A percentile compares a stretch with the other conserved stretches of the same genome.
Conservation (phyloP, 2,113 vertebrate genomes). For the Syrrhaptes paradoxus region DNA sequence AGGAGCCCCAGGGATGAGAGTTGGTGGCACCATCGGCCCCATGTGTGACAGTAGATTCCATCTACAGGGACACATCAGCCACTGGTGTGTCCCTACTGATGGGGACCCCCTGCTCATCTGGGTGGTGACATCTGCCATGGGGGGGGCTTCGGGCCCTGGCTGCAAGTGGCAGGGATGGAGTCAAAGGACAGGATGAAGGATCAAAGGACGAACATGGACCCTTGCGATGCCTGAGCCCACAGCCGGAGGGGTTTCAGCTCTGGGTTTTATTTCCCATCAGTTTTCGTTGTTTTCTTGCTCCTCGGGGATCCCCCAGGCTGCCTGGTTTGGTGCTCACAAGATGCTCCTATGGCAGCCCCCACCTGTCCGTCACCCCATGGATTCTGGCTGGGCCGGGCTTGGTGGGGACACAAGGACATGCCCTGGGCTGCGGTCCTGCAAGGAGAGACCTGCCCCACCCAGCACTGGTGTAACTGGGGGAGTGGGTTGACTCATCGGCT, state of each 20-base stretch:
- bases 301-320: background rate
- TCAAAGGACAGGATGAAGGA: background rate
- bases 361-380: rapidly evolving
- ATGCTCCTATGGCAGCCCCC: background rate
- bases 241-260: background rate
- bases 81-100: rapidly evolving
- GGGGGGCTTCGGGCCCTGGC: background rate
- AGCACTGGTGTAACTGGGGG: background rate
- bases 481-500: background rate
- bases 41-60: rapidly evolving
- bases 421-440: background rate
- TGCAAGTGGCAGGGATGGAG: background rate
- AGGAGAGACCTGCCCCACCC: background rate
- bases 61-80: background rate
- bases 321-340: background rate
- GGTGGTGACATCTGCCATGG: rapidly evolving
- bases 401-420: rapidly evolving
- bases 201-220: rapidly evolving
- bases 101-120: rapidly evolving
- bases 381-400: background rate
- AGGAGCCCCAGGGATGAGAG: background rate
- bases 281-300: background rate
- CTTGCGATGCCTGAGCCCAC: background rate
- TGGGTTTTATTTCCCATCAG: background rate
- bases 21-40: background rate